Base-by-base conservation (phyloP, 2,797 vertebrate species). In the Rhyacichthys aspro region DNA sequence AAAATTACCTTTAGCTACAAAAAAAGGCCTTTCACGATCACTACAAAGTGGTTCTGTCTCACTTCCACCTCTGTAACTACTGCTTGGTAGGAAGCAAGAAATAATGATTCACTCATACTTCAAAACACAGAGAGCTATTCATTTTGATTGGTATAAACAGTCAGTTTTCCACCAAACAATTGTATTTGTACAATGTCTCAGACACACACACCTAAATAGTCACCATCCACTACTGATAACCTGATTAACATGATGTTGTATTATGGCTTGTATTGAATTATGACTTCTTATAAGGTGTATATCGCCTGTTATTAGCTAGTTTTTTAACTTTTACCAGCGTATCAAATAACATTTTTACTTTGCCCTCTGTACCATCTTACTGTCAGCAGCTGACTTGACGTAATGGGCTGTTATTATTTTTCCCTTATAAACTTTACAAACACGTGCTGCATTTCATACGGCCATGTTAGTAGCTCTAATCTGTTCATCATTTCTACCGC, bases 271-370 rank as follows among this genome's bases (percentile, higher is more conserved):
- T 4, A 60, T 44, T 76, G 23, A 28, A 56, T 70, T 8, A 49
- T 50, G 69, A 76, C 69, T 37, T 71, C 52, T 18, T 16, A 1
- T 28, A n/a, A 39, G 48, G 45, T 39, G 43, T 53, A 74, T 63
- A 63, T 47, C 37, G 57, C 43, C 18, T 11, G 58, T 48, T 28
- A n/a, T 63, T 43, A 59, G n/a, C 38, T 9, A 9, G 5, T 5
- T 9, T 12, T 16, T 43, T 15, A 36, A 4, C 34, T 59, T 64
- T 58, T 39, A 39, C 33, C 48, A 43, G 38, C 70, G 3, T 45
- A 62, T 38, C 44, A 44, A 57, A 41, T 43, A 28, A 32, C n/a
- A 23, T 16, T 23, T 15, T 10, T 32, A 16, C 32, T 42, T 59
- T 33, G 32, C 41, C 45, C 28, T 48, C 34, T 34, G 44, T 55